Conservation (phyloP, 2,888 invertebrate species). For the Liposcelis brunnea region DNA sequence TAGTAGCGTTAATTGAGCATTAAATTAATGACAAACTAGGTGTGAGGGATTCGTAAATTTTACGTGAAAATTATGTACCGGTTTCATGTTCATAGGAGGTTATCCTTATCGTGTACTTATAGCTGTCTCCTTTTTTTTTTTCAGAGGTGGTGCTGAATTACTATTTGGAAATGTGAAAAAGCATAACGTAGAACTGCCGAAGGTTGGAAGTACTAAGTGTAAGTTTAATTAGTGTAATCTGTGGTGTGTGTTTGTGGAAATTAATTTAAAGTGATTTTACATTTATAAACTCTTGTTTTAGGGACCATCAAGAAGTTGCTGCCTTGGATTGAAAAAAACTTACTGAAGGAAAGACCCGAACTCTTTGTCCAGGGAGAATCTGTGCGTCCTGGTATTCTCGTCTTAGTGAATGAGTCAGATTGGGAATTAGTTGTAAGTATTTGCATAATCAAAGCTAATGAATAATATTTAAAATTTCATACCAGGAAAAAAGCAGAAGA, state of each 20-base stretch:
- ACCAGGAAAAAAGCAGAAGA: too few relatives aligned
- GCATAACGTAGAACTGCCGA: conserved; percentile 46
- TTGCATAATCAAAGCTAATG: too few relatives aligned
- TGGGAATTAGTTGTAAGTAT: conserved; percentile 68
- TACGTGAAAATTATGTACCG: too few relatives aligned
- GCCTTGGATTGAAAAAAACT: conserved; percentile 67
- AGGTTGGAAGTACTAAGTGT: conserved; percentile 32
- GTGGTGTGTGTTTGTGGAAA: too few relatives aligned
- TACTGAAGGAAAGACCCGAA: conserved; percentile 70
- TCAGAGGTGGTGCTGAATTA: conserved; percentile 81
- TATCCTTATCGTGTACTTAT: too few relatives aligned
- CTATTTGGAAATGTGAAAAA: conserved; percentile 68
- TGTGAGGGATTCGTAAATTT: too few relatives aligned
- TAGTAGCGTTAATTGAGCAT: neutral
- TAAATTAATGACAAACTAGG: neutral
- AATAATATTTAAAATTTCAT: conserved; percentile 5
- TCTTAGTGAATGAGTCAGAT: conserved; percentile 85
- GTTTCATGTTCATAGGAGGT: too few relatives aligned
- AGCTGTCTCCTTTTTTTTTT: conserved; percentile 28
- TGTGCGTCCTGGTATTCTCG: conserved; percentile 78
- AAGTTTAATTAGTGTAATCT: conserved; percentile 21
- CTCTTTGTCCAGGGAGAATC: conserved; percentile 39
- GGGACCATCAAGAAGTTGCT: conserved; percentile 59
- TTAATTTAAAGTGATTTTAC: conserved; percentile 4
- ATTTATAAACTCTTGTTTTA: conserved; percentile 17